A percentile compares a stretch with the other conserved stretches of the same genome.
phyloP scores from a whole-genome alignment of 2,113 vertebrate species.

The Coregonus clupeaformis region DNA sequence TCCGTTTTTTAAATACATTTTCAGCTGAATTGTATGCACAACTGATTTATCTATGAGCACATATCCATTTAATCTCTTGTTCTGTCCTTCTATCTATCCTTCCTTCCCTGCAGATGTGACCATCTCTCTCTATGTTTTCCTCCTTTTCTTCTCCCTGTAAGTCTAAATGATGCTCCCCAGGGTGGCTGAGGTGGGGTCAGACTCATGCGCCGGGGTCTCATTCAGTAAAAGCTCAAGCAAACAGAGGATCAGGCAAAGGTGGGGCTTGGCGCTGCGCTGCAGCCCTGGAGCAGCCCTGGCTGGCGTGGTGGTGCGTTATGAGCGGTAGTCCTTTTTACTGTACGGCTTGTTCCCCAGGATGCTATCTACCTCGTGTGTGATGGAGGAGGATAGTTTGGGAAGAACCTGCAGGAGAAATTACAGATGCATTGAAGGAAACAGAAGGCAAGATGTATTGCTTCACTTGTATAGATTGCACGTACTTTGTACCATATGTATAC shows the following conservation, averaged over 20 bases:
- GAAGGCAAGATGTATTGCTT: neutral
- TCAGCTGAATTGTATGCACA: conserved; percentile 67
- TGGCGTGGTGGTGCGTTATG: conserved; percentile 74
- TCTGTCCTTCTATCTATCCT: conserved; percentile 43
- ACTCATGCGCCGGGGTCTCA: conserved; percentile 78
- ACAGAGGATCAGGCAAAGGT: conserved; percentile 80
- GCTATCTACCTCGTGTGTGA: conserved; percentile 96
- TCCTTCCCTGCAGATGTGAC: conserved; percentile 40
- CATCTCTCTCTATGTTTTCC: neutral
- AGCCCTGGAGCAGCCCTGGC: conserved; percentile 55
- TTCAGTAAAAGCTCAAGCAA: conserved; percentile 89
- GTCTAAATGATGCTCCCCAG: conserved; percentile 71
- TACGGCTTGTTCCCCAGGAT: conserved; percentile 99
- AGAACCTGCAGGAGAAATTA: conserved; percentile 80
- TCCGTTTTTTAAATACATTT: conserved; percentile 55
- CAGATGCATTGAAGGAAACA: too few species aligned
- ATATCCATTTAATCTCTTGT: conserved; percentile 19
- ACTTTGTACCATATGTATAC: neutral
- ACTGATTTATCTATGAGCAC: conserved; percentile 67
- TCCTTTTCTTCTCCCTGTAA: conserved; percentile 34
- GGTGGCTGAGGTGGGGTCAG: conserved; percentile 66
- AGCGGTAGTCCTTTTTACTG: conserved; percentile 99
- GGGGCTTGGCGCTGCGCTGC: conserved; percentile 36
- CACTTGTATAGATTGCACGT: neutral
- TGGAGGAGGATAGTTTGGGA: conserved; percentile 95